These are phyloP conservation scores for Chrysodeixis includens DNA, from an alignment of 2,888 invertebrate genomes.

Conservation along the genomic window DNA sequence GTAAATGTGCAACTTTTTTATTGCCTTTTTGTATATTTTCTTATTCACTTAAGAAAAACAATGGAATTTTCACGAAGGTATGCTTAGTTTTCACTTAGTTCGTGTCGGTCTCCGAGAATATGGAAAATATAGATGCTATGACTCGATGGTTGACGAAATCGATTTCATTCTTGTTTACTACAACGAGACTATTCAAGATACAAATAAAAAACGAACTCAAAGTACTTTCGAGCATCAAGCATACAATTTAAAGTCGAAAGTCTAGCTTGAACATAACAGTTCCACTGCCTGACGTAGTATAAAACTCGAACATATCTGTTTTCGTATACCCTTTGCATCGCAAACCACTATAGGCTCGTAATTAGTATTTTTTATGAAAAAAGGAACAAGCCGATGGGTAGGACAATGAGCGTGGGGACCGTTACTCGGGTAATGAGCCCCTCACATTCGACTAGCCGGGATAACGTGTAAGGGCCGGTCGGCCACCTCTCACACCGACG, in stretches of 20 bases:
- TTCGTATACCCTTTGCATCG: conserved; percentile 43
- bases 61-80: conserved; percentile 39
- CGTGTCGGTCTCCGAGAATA: conserved; percentile 7
- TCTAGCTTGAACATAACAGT: conserved; percentile 25
- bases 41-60: conserved; percentile 46
- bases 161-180: background rate
- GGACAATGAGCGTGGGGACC: conserved; percentile 61
- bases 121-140: background rate
- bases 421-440: conserved; percentile 70
- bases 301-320: conserved; percentile 46
- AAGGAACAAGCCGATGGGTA: conserved; percentile 59
- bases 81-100: conserved; percentile 33
- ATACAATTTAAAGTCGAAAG: too few species aligned
- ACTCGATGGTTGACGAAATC: background rate
- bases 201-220: too few species aligned
- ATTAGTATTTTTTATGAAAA: conserved; percentile 64
- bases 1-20: conserved; percentile 66
- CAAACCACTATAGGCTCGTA: conserved; percentile 51
- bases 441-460: conserved; percentile 66
- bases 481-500: conserved; percentile 57
- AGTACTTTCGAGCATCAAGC: too few species aligned
- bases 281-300: conserved; percentile 15
- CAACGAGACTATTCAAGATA: background rate
- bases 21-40: conserved; percentile 49
- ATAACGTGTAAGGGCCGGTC: conserved; percentile 61